Evolutionary conservation across 2,797 vertebrate genomes (phyloP).

Genomic region (Gadopsis marmoratus): DNA sequence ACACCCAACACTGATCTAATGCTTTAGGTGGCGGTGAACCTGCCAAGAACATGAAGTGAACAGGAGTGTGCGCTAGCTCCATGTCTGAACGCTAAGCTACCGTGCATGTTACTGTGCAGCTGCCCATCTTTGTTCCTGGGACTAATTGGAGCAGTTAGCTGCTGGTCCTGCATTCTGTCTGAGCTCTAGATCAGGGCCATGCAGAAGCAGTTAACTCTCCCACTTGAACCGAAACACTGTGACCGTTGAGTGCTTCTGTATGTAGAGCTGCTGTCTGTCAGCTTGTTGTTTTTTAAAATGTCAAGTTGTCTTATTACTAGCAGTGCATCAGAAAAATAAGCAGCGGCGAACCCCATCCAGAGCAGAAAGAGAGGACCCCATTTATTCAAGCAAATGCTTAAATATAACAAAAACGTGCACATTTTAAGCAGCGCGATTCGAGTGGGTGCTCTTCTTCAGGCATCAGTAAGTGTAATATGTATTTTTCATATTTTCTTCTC

Average conservation of each 20-base stretch:
- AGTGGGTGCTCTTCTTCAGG: constrained; percentile 47
- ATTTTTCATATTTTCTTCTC: constrained; percentile 52
- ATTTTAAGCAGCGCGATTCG: constrained; percentile 43
- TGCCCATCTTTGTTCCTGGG: background rate
- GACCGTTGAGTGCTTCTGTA: background rate
- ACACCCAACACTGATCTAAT: background rate
- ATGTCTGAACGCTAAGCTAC: background rate
- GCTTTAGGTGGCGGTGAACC: background rate
- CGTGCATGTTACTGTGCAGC: background rate
- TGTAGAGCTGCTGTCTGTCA: constrained; percentile 19
- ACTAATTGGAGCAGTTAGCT: background rate
- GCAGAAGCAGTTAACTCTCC: background rate
- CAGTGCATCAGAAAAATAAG: constrained; percentile 23
- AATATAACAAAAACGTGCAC: constrained; percentile 51
- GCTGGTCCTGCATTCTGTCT: background rate
- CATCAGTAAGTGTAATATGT: constrained; percentile 46
- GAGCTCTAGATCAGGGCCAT: background rate
- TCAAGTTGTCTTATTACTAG: constrained; percentile 3
- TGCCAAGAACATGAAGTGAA: background rate
- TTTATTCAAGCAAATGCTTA: constrained; percentile 10
- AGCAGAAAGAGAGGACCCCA: background rate
- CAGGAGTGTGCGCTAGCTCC: background rate
- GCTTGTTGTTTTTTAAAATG: constrained; percentile 31
- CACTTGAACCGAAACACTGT: background rate
- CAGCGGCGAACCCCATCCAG: constrained; percentile 33